Base-by-base conservation (phyloP, 2,113 vertebrate species). In the Oceanodroma tethys region DNA sequence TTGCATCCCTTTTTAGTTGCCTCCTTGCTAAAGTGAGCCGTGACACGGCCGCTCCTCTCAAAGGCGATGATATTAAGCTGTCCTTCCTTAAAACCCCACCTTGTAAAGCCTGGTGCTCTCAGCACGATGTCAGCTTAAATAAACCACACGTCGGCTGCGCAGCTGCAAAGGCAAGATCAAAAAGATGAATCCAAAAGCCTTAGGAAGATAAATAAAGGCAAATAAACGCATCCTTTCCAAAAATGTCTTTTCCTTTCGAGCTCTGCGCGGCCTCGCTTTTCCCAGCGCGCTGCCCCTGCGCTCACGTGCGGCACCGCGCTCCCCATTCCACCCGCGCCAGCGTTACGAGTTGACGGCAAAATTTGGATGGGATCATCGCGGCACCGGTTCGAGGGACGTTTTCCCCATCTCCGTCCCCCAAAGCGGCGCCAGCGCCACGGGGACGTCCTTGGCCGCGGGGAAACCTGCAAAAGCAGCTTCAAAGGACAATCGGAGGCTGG, bases 201-300 rank as follows among this genome's bases (percentile, higher is more conserved):
- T 10, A 26, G 68, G 91, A 92, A 96, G 85, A 92, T 52, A 87
- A 95, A 90, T 81, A 65, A 84, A 89, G 90, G 90, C 63, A 91
- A 93, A 95, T 65, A 91, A 91, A 65, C 0, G 55, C 78, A 92
- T 87, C 88, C 81, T 90, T 81, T 88, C 91, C 73, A 84, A 76
- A 88, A 88, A 29, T 1, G 43, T 30, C 2, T 68, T 52, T 84
- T 47, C 40, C 72, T 76, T 42, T 25, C 5, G 7, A 81, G 94
- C 63, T 81, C 70, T 56, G 12, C 25, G 2, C 1, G 9, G 68
- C 58, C 12, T 79, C 32, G 45, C 34, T 80, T 56, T 45, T 75
- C 89, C 36, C 47, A n/a, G 81, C 15, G 7, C n/a, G 40, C 45
- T 23, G 63, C 56, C 45, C 68, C 68, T 2, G 1, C 11, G 4